Base-by-base conservation (phyloP, 2,888 invertebrate species). In the Drosophila paracracens region DNA sequence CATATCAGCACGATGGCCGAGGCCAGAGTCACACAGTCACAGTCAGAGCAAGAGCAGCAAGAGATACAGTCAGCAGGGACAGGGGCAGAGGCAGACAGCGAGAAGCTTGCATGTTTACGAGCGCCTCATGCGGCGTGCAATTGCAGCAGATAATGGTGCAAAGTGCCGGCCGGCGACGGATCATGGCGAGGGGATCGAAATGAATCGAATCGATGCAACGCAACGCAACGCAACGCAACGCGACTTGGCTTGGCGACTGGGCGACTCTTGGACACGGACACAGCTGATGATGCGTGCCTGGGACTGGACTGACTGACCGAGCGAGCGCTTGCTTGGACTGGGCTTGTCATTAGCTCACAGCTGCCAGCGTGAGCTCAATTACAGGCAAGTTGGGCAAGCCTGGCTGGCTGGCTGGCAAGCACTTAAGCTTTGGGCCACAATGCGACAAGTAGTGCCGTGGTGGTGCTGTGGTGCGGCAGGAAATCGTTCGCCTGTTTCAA, bases 401-500 rank as follows among this genome's bases (percentile, higher is more conserved):
- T 16, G 46, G 43, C 43, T 43, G 13, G 13, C 35, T 13, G 38
- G 18, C 38, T 18, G 7, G 4, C 76, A 50, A 51, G 50, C 54
- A 54, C 31, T 56, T 33, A 40, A 33, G 53, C 51, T 27, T 29
- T 51, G 29, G 29, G 51, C 50, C 46, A 11, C 46, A 56, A 52
- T 40, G 52, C 36, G 57, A 27, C 53, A 53, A 58, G 33, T 33
- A 33, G 33, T 10, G 31, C 31, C 31, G 31, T 31, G 31, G 10
- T 31, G 3, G 8, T 31, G 31, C 31, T 33, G 48, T 21, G 27
- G 40, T 46, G 53, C 25, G 80, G 84, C 85, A 88, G 89, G 89
- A 91, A 91, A 91, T 92, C 91, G 87, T 83, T 52, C 78, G 84
- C 90, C 88, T 82, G 92, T 91, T 91, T 90, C 86, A 89, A 90